Evolutionary conservation across 53 echinoderm and acorn worm genomes (phyloP).

Genomic region (Hippasteria phrygiana): DNA sequence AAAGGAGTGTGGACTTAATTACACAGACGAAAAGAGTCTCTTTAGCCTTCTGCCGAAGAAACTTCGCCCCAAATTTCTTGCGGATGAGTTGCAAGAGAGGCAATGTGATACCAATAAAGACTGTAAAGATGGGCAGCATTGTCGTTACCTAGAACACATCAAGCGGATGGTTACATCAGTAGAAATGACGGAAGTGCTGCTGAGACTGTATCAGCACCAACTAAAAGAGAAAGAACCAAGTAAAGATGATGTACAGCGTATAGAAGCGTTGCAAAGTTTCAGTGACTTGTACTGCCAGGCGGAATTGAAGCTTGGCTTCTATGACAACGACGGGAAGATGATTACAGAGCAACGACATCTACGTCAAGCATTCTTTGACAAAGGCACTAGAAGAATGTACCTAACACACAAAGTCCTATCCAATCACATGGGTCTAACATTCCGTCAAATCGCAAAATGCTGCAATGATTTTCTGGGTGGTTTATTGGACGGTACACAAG

Average conservation of each 20-base stretch:
- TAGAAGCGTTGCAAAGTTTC: conserved; percentile 30
- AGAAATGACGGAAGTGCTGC: conserved; percentile 49
- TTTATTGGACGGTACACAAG: conserved; percentile 32
- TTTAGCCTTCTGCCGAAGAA: conserved; percentile 14
- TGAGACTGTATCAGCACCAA: conserved; percentile 40
- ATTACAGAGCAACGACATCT: neutral
- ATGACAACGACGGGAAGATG: conserved; percentile 4
- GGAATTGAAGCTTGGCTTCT: conserved; percentile 36
- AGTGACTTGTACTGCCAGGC: conserved; percentile 4
- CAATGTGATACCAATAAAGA: conserved; percentile 28
- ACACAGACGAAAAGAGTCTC: neutral
- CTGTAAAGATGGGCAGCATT: conserved; percentile 25
- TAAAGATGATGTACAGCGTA: neutral
- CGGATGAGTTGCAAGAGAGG: conserved; percentile 32
- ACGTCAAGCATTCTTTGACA: conserved; percentile 36
- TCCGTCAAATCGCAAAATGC: conserved; percentile 14
- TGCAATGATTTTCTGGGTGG: conserved; percentile 11
- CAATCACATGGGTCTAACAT: conserved; percentile 18
- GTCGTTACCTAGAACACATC: conserved; percentile 18
- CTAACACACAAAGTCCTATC: conserved; percentile 16
- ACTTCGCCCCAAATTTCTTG: conserved; percentile 42
- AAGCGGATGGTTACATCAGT: conserved; percentile 38
- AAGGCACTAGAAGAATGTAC: neutral
- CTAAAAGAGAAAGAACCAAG: neutral
- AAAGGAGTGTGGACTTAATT: conserved; percentile 17